Conservation (phyloP, 2,113 vertebrate species). For the Aramus guarauna region DNA sequence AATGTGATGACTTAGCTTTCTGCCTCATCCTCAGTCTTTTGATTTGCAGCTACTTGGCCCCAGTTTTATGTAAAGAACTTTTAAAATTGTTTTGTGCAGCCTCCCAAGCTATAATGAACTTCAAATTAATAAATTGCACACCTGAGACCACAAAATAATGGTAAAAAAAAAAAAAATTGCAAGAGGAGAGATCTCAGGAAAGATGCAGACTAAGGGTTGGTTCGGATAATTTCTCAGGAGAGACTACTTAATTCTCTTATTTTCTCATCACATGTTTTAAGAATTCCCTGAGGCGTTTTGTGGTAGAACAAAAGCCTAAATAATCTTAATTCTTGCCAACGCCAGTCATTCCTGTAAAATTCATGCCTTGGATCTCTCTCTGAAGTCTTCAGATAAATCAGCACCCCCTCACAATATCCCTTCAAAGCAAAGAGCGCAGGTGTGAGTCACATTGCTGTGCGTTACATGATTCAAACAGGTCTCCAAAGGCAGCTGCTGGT, state of each 20-base stretch:
- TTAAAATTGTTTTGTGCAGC: not conserved
- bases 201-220: not conserved
- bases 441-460: fast-evolving
- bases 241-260: not conserved
- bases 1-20: not conserved
- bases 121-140: not conserved
- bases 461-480: not conserved
- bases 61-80: not conserved
- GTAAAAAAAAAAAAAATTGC: not conserved
- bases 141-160: not conserved
- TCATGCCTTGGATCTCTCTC: not conserved
- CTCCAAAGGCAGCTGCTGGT: not conserved
- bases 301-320: not conserved
- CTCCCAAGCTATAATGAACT: not conserved
- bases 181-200: not conserved
- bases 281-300: not conserved
- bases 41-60: not conserved
- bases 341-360: not conserved
- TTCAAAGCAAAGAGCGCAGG: not conserved
- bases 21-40: not conserved
- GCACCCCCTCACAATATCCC: not conserved
- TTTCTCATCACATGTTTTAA: not conserved
- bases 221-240: not conserved
- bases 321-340: not conserved
- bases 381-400: not conserved